A percentile compares a stretch with the other conserved stretches of the same genome.
Evolutionary conservation across 2,888 invertebrate species (phyloP).

Genomic region (Orthonychiurus folsomi): DNA sequence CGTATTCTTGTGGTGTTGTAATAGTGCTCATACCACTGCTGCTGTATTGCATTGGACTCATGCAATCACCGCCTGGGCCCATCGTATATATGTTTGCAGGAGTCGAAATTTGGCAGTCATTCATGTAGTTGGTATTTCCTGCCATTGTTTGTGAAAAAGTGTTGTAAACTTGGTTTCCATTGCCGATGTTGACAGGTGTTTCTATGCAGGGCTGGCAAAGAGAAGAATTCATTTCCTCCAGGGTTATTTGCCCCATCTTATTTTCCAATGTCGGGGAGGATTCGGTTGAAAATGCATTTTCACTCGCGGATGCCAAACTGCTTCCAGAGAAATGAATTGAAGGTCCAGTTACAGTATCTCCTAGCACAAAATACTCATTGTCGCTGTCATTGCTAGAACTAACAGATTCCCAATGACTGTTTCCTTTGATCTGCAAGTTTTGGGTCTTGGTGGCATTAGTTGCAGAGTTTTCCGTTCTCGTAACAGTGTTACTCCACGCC

Average conservation of each 20-base stretch:
- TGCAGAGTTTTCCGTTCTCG: neutral
- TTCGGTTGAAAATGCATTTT: neutral
- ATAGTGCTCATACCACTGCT: neutral
- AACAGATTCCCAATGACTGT: too few species aligned
- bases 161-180: neutral
- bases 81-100: neutral
- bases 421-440: too few species aligned
- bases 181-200: neutral
- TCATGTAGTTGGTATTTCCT: neutral
- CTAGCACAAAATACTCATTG: conserved; percentile 25
- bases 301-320: neutral
- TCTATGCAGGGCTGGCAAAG: too few species aligned
- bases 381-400: conserved; percentile 31
- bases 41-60: neutral
- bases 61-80: neutral
- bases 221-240: neutral
- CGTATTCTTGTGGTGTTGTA: neutral
- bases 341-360: conserved; percentile 34
- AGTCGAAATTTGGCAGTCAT: neutral
- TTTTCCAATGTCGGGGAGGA: neutral
- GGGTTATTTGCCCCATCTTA: neutral
- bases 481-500: neutral
- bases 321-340: conserved; percentile 31
- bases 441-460: too few species aligned
- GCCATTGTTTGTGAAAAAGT: neutral